A percentile compares a stretch with the other conserved stretches of the same genome.
These are phyloP conservation scores for Pterostichus niger DNA, from an alignment of 2,888 invertebrate genomes.

Conservation along the genomic window DNA sequence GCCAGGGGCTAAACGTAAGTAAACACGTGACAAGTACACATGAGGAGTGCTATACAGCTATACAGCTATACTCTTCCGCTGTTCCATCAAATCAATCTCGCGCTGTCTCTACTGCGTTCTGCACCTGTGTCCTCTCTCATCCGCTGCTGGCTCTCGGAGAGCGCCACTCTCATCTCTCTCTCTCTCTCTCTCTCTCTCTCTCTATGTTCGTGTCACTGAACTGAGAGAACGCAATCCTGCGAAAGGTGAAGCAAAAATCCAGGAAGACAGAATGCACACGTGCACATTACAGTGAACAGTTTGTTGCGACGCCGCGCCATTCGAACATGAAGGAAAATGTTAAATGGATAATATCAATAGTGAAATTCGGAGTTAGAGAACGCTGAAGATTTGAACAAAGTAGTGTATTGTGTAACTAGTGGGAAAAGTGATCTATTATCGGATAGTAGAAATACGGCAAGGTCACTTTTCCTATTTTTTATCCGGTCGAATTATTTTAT, in stretches of 20 bases:
- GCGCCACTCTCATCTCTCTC: background rate
- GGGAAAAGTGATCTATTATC: no score
- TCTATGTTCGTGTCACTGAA: constrained; percentile 40
- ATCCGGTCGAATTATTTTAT: no score
- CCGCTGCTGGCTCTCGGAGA: background rate
- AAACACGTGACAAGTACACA: constrained; percentile 54
- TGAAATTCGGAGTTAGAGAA: no score
- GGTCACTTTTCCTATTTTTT: no score
- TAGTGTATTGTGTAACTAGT: no score
- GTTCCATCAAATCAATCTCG: constrained; percentile 60
- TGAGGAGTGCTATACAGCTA: constrained; percentile 19
- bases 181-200: no score
- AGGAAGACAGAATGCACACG: constrained; percentile 12
- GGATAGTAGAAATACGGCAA: no score
- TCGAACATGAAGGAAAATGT: no score
- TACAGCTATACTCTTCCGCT: background rate
- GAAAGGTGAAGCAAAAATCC: constrained; percentile 5
- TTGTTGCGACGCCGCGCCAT: no score
- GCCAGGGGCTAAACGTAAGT: constrained; percentile 4
- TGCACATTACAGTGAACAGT: background rate
- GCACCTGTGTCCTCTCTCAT: constrained; percentile 59
- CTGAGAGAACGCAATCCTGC: constrained; percentile 13
- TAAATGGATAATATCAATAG: no score
- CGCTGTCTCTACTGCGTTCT: constrained; percentile 23
- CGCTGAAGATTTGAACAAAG: no score